These are phyloP conservation scores for Peromyscus aztecus DNA, from an alignment of 2,797 vertebrate species.

Conservation along the genomic window DNA sequence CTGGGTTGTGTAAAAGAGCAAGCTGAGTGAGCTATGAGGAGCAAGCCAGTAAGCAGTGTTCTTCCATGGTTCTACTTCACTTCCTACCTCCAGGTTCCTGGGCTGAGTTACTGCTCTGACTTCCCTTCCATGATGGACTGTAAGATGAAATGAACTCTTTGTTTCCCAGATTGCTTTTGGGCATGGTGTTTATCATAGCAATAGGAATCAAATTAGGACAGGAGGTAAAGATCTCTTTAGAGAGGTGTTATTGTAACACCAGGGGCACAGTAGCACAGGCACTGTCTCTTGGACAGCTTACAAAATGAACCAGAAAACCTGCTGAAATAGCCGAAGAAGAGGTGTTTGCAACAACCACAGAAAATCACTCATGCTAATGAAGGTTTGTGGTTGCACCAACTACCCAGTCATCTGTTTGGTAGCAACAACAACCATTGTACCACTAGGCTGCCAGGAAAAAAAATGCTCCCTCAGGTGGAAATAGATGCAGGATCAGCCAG, in stretches of 20 bases:
- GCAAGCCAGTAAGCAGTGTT: neutral
- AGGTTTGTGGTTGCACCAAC: neutral
- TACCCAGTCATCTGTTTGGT: neutral
- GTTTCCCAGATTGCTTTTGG: neutral
- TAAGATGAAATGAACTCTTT: neutral
- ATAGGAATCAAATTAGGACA: neutral
- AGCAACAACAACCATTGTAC: neutral
- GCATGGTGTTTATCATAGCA: neutral
- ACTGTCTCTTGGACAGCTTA: neutral
- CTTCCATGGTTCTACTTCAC: neutral
- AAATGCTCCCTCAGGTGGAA: neutral
- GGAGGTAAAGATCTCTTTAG: neutral
- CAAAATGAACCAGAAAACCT: neutral
- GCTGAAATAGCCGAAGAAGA: neutral
- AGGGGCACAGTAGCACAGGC: neutral
- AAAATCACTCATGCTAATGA: neutral
- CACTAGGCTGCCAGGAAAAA: neutral
- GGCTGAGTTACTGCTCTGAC: neutral
- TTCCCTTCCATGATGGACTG: neutral
- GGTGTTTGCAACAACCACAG: neutral
- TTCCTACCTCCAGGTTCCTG: neutral
- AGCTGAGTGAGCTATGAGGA: neutral
- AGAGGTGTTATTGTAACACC: neutral
- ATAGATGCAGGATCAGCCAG: neutral
- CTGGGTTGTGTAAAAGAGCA: neutral